Evolutionary conservation across 2,113 vertebrate genomes (phyloP).

Genomic region (Pantherophis guttatus): DNA sequence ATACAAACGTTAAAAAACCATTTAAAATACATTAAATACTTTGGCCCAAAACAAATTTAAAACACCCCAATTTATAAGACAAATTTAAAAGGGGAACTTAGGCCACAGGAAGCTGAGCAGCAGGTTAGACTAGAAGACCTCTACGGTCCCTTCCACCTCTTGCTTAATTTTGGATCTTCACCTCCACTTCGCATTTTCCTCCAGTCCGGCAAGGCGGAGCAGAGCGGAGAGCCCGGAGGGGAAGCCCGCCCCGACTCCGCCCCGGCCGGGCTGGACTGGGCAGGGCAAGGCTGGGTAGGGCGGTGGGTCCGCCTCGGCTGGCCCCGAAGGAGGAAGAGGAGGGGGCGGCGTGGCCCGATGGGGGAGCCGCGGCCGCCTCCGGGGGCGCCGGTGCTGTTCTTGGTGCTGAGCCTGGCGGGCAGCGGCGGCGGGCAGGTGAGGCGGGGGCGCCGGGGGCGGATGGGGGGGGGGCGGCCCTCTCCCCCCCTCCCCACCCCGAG

Average conservation of each 20-base stretch:
- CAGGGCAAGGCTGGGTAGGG: neutral
- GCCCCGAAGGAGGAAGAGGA: neutral
- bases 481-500: neutral
- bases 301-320: neutral
- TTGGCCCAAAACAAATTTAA: too few species aligned
- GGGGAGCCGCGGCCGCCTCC: neutral
- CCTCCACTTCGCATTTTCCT: too few species aligned
- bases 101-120: too few species aligned
- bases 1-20: too few species aligned
- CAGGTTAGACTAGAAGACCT: too few species aligned
- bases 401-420: constrained; percentile 3
- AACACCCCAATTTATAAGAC: too few species aligned
- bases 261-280: neutral
- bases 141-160: neutral
- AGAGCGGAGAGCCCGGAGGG: neutral
- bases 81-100: too few species aligned
- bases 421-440: neutral
- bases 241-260: neutral
- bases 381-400: neutral
- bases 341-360: neutral
- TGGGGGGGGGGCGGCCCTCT: neutral
- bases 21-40: too few species aligned
- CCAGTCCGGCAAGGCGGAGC: neutral
- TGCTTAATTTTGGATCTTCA: neutral
- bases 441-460: too few species aligned